Percentiles rank a stretch among this genome's conserved stretches.
phyloP scores from a whole-genome alignment of 2,888 invertebrate genomes.

The Drosophila austrosaltans region DNA sequence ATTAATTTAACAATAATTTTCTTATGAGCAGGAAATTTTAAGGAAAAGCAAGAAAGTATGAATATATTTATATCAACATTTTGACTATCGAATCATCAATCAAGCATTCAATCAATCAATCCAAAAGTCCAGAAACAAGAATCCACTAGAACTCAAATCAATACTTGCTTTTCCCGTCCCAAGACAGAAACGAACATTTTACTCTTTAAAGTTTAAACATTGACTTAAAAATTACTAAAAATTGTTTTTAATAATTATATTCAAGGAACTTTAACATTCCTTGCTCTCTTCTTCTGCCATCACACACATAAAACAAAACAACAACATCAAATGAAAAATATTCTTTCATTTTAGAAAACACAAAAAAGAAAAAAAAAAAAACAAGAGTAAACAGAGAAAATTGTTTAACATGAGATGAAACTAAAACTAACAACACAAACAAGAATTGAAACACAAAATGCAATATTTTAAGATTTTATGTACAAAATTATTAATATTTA shows the following conservation, averaged over 20 bases:
- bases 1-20: slow-evolving; percentile 68
- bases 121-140: neutral
- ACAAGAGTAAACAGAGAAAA: slow-evolving; percentile 10
- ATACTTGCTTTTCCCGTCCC: slow-evolving; percentile 1
- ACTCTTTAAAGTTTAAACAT: neutral
- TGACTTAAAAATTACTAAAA: slow-evolving; percentile 2
- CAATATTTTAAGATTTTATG: slow-evolving; percentile 40
- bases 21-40: slow-evolving; percentile 71
- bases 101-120: slow-evolving; percentile 33
- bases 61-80: slow-evolving; percentile 15
- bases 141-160: neutral
- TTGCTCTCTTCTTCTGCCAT: slow-evolving; percentile 5
- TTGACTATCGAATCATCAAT: slow-evolving; percentile 17
- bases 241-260: neutral
- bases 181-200: neutral
- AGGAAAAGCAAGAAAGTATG: slow-evolving; percentile 67
- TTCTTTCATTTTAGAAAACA: neutral
- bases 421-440: slow-evolving; percentile 33
- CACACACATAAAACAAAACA: slow-evolving; percentile 4
- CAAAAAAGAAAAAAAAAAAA: neutral
- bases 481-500: slow-evolving; percentile 68
- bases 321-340: slow-evolving; percentile 2
- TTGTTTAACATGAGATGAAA: slow-evolving; percentile 9
- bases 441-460: slow-evolving; percentile 16
- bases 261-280: slow-evolving; percentile 15